phyloP scores from a whole-genome alignment of 2,797 vertebrate species.

The Gallinago stenura region DNA sequence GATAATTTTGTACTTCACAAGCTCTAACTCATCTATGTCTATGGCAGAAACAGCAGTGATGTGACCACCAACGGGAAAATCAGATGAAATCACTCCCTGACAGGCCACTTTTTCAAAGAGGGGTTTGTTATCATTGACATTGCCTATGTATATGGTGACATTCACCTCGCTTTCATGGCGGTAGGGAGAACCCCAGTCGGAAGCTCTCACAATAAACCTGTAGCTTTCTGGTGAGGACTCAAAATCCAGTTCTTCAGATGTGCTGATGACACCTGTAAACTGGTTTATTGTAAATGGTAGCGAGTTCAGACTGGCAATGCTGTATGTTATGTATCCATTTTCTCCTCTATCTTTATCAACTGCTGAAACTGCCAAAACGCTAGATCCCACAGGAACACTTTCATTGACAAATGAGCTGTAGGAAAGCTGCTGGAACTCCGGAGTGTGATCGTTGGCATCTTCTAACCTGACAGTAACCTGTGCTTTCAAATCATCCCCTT shows the following conservation, averaged over 20 bases:
- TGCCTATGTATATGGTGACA: slow-evolving; percentile 91
- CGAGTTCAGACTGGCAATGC: slow-evolving; percentile 88
- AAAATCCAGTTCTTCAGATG: slow-evolving; percentile 92
- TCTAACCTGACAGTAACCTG: slow-evolving; percentile 85
- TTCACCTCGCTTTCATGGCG: slow-evolving; percentile 96
- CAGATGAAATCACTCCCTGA: slow-evolving; percentile 90
- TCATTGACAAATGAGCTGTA: slow-evolving; percentile 94
- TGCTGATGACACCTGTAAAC: slow-evolving; percentile 93
- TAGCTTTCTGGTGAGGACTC: slow-evolving; percentile 93
- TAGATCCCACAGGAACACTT: slow-evolving; percentile 88
- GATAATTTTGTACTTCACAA: slow-evolving; percentile 96
- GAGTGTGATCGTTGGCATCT: slow-evolving; percentile 94
- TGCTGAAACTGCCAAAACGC: slow-evolving; percentile 86
- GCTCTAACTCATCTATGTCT: slow-evolving; percentile 93
- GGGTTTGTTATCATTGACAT: slow-evolving; percentile 95
- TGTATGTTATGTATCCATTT: slow-evolving; percentile 98
- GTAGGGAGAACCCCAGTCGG: slow-evolving; percentile 97
- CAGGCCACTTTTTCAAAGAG: slow-evolving; percentile 96
- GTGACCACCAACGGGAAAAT: slow-evolving; percentile 89
- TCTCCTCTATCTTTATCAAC: slow-evolving; percentile 92
- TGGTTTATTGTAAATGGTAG: slow-evolving; percentile 95
- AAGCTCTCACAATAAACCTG: slow-evolving; percentile 92
- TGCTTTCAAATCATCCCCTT: slow-evolving; percentile 84
- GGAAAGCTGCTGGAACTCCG: slow-evolving; percentile 86
- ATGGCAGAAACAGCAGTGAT: slow-evolving; percentile 97